Conservation (phyloP, 2,113 vertebrate genomes). For the Aphelocoma coerulescens region DNA sequence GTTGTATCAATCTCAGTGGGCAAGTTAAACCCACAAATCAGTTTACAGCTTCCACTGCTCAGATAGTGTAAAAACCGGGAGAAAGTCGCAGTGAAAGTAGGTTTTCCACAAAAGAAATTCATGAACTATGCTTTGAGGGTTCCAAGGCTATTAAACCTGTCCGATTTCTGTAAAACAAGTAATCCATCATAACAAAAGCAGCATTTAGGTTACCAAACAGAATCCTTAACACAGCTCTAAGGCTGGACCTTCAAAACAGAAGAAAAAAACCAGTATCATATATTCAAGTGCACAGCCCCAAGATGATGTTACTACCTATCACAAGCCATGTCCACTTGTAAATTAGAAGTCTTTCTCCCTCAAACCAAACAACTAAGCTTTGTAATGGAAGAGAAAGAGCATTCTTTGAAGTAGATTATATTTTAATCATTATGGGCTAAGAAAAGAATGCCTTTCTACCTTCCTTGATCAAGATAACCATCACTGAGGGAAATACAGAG, state of each 20-base stretch:
- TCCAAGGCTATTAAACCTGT: not conserved
- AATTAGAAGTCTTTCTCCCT: not conserved
- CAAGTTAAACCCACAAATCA: not conserved
- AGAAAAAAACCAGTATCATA: not conserved
- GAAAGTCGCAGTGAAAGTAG: not conserved
- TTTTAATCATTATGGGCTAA: not conserved
- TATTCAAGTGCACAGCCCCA: not conserved
- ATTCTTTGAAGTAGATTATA: not conserved
- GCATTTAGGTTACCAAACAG: not conserved
- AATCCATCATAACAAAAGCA: not conserved
- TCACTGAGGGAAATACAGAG: not conserved
- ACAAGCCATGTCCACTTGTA: not conserved
- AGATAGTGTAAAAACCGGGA: not conserved
- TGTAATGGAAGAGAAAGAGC: not conserved
- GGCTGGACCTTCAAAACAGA: not conserved
- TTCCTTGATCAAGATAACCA: not conserved
- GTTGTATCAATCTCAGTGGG: not conserved
- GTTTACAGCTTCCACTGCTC: not conserved
- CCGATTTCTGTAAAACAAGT: not conserved
- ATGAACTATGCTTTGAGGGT: not conserved
- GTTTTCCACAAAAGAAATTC: not conserved
- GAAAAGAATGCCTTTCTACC: not conserved
- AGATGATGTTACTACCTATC: not conserved
- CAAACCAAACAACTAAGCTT: not conserved
- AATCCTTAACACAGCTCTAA: not conserved